phyloP scores from a whole-genome alignment of 2,888 invertebrate species.

The Aquatica leii region DNA sequence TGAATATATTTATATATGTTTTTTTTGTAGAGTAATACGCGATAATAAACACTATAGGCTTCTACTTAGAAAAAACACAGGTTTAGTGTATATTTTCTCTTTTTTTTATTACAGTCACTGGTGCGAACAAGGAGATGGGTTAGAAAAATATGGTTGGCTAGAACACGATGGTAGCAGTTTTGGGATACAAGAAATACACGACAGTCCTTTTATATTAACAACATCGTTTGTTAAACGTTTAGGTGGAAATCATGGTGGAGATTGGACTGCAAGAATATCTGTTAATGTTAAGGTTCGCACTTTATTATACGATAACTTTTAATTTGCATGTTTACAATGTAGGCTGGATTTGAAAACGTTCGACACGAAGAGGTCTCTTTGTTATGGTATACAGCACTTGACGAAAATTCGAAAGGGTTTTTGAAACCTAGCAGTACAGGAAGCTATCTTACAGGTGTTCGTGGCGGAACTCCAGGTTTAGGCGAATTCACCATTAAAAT shows the following conservation, averaged over 20 bases:
- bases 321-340: neutral
- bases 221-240: constrained; percentile 90
- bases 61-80: no score
- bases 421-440: constrained; percentile 64
- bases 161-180: constrained; percentile 93
- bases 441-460: constrained; percentile 67
- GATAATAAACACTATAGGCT: no score
- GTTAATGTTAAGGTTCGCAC: constrained; percentile 65
- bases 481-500: constrained; percentile 77
- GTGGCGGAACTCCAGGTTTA: constrained; percentile 80
- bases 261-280: constrained; percentile 89
- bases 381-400: constrained; percentile 84
- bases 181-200: constrained; percentile 89
- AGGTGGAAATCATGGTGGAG: constrained; percentile 85
- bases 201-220: constrained; percentile 76
- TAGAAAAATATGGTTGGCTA: constrained; percentile 87
- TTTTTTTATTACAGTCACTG: constrained; percentile 77
- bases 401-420: constrained; percentile 71
- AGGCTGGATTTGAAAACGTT: constrained; percentile 39
- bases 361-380: constrained; percentile 68
- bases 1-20: no score
- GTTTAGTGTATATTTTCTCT: no score
- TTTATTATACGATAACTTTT: neutral
- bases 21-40: no score
- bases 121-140: constrained; percentile 88